Base-by-base conservation (phyloP, 1,140 invertebrate genomes). In the Lepidurus couesii region DNA sequence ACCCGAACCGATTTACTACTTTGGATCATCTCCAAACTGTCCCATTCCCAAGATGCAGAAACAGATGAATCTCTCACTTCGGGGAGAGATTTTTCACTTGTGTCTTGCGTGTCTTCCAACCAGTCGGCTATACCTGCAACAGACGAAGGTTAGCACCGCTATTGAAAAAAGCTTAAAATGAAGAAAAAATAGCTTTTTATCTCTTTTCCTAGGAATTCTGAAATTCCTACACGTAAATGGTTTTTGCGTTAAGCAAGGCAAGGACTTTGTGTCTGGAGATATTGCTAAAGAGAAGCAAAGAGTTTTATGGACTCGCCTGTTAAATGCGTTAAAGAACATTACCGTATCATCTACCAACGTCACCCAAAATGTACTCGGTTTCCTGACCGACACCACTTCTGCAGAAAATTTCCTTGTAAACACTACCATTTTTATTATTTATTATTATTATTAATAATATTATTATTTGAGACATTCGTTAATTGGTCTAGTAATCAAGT, bases 321-420 rank as follows among this genome's bases (percentile, higher is more conserved):
- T 77, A 45, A 77, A 47, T 16, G 9, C 76, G 0, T 42, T 77
- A 42, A 24, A 77, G 65, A 7, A 34, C 13, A 24, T 77, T 44
- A 7, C 42, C 45, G 65, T 53, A 44, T 77, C 76, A n/a, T 10
- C 26, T 47, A 13, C 45, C 16, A 77, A 47, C 24, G 42, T 65
- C 42, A 45, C 7, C 34, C 21, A 42, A 34, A n/a, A 43, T 77
- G 76, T 45, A 10, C 7, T 10, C 7, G 11, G 42, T 44, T 47
- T 16, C 24, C 16, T 77, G 8, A 44, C 24, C 8, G 65, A 77
- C n/a, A 45, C 65, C 21, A 65, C 65, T 10, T 77, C 44, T 5
- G 16, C 65, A 8, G 76, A 47, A 21, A 77, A 77, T n/a, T 77
- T 77, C 21, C 65, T 77, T 43, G 76, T 77, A 77, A 77, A 9